phyloP scores from a whole-genome alignment of 1,140 invertebrate species.

The Temnothorax curvispinosus region DNA sequence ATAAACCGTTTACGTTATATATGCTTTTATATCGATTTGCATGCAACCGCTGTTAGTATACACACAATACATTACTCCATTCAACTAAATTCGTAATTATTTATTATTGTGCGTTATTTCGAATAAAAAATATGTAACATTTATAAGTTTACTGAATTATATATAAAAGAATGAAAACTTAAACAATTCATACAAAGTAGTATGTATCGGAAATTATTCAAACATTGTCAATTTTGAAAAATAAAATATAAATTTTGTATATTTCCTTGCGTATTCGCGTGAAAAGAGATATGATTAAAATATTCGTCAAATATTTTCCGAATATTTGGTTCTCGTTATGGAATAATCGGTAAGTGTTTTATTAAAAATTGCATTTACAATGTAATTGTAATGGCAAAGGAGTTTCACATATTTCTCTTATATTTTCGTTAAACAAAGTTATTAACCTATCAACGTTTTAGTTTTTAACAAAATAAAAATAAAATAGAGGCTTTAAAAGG shows the following conservation, averaged over 20 bases:
- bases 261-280: background rate
- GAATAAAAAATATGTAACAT: background rate
- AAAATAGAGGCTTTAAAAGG: background rate
- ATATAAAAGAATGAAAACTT: background rate
- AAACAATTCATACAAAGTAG: background rate
- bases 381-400: background rate
- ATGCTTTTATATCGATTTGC: constrained; percentile 1
- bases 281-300: background rate
- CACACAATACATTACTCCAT: background rate
- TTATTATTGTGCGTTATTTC: background rate
- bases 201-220: background rate
- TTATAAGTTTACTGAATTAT: background rate
- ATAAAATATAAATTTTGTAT: background rate
- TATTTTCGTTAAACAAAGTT: background rate
- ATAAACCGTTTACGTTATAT: background rate
- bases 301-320: background rate
- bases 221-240: background rate
- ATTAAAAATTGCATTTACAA: background rate
- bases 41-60: background rate
- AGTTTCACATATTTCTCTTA: background rate
- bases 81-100: background rate
- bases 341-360: background rate
- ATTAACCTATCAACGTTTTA: background rate
- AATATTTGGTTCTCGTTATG: background rate
- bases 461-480: background rate